Base-by-base conservation (phyloP, 1,140 invertebrate species). In the Cydia strobilella region DNA sequence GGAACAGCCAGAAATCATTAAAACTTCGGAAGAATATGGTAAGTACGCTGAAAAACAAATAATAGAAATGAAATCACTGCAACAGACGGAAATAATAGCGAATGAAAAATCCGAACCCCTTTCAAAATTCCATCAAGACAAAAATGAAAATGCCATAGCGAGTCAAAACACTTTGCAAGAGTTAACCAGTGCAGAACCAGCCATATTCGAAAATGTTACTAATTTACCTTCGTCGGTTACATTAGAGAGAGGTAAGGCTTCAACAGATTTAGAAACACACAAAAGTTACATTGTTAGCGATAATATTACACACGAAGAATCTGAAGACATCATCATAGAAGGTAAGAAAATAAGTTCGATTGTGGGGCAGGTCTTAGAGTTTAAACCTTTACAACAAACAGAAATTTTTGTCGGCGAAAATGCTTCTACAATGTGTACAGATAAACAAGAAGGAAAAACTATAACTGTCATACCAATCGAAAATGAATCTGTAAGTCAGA, bases 321-420 rank as follows among this genome's bases (percentile, higher is more conserved):
- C 80, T 73, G 54, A 79, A 51, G 63, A 77, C 65, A 77, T 88
- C 31, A 39, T 35, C 51, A 66, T 59, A 71, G 78, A 79, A 75
- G 51, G 76, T 66, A 77, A 75, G 25, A 63, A 77, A 71, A 54
- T 75, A 13, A 77, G 77, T 73, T 76, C 82, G 63, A 72, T 82
- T 23, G 82, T 77, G 63, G 75, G 84, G 82, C 75, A 82, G n/a
- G 18, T 91, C 73, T 66, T 83, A 69, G 80, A 82, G 76, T 73
- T 84, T 13, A 87, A 81, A 75, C 79, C 87, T 1, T 18, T 90
- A 76, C 75, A 89, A 77, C 84, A 87, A 82, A 88, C 80, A 62
- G 85, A 88, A 82, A 66, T 86, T 18, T 72, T 90, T 65, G 39
- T 76, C 45, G 79, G 74, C 39, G 88, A 91, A 81, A 85, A 85